phyloP scores from a whole-genome alignment of 2,888 invertebrate genomes.

The Sarcophaga carnaria region DNA sequence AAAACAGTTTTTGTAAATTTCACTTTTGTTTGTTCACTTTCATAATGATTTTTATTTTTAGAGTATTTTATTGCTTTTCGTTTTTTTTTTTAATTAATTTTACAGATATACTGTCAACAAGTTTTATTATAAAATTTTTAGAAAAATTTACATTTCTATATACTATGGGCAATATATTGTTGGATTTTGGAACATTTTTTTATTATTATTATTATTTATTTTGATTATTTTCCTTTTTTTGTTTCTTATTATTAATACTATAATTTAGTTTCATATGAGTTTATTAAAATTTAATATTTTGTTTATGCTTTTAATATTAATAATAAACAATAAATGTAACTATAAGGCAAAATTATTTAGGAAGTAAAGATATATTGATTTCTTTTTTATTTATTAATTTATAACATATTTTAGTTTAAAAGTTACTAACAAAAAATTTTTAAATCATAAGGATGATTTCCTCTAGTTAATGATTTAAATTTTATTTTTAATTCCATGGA shows the following conservation, averaged over 20 bases:
- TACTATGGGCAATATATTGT: slow-evolving; percentile 30
- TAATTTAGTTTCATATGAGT: slow-evolving; percentile 40
- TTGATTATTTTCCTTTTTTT: slow-evolving; percentile 48
- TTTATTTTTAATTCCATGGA: slow-evolving; percentile 11
- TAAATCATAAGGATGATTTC: slow-evolving; percentile 25
- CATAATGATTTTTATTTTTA: neutral
- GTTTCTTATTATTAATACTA: slow-evolving; percentile 13
- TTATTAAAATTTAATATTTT: neutral
- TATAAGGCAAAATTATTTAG: slow-evolving; percentile 74
- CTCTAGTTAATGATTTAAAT: slow-evolving; percentile 11
- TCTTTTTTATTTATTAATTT: slow-evolving; percentile 30
- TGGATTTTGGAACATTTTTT: slow-evolving; percentile 44
- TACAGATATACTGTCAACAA: slow-evolving; percentile 34
- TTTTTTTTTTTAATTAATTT: slow-evolving; percentile 22
- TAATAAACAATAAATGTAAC: slow-evolving; percentile 66
- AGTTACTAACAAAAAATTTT: slow-evolving; percentile 36
- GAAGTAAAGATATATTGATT: slow-evolving; percentile 65
- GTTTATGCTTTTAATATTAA: slow-evolving; percentile 15
- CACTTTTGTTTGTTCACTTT: slow-evolving; percentile 21
- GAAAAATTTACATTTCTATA: slow-evolving; percentile 39
- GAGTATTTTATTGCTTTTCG: slow-evolving; percentile 58
- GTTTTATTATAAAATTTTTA: slow-evolving; percentile 40
- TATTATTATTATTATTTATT: slow-evolving; percentile 18
- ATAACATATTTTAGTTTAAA: slow-evolving; percentile 54
- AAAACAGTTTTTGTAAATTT: slow-evolving; percentile 28